Evolutionary conservation across 1,140 invertebrate species (phyloP).

Genomic region (Thaumatotibia leucotreta): DNA sequence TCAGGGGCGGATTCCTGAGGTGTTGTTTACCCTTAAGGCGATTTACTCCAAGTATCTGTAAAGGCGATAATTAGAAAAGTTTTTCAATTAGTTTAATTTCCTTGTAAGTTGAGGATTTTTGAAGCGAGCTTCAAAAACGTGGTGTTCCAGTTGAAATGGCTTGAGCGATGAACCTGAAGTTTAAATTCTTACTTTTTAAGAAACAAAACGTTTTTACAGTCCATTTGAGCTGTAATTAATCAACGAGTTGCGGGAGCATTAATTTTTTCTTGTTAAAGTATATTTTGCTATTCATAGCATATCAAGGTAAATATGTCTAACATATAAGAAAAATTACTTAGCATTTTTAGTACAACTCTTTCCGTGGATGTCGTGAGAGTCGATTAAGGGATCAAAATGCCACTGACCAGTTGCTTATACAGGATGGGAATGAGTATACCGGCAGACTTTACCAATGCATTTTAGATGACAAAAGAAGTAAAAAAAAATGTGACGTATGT

Average conservation of each 20-base stretch:
- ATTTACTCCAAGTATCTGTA: slow-evolving; percentile 73
- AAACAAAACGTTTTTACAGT: not conserved
- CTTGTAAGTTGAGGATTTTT: slow-evolving; percentile 66
- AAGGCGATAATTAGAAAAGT: slow-evolving; percentile 75
- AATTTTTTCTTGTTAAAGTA: no score
- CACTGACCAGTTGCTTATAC: no score
- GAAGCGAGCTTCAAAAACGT: slow-evolving; percentile 54
- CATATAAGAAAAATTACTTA: no score
- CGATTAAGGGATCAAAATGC: no score
- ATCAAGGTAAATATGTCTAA: no score
- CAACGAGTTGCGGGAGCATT: not conserved
- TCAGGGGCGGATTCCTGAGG: slow-evolving; percentile 63
- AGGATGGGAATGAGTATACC: no score
- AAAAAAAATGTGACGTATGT: no score
- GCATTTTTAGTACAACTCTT: no score
- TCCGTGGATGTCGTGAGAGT: no score
- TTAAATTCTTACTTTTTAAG: not conserved
- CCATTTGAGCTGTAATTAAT: not conserved
- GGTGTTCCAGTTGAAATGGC: slow-evolving; percentile 19
- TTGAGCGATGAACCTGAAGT: slow-evolving; percentile 1
- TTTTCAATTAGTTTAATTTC: slow-evolving; percentile 76
- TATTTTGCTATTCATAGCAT: no score
- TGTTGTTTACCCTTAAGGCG: slow-evolving; percentile 74
- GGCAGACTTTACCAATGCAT: no score
- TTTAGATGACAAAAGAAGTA: no score